phyloP scores from a whole-genome alignment of 2,888 invertebrate species.

The Limnephilus marmoratus region DNA sequence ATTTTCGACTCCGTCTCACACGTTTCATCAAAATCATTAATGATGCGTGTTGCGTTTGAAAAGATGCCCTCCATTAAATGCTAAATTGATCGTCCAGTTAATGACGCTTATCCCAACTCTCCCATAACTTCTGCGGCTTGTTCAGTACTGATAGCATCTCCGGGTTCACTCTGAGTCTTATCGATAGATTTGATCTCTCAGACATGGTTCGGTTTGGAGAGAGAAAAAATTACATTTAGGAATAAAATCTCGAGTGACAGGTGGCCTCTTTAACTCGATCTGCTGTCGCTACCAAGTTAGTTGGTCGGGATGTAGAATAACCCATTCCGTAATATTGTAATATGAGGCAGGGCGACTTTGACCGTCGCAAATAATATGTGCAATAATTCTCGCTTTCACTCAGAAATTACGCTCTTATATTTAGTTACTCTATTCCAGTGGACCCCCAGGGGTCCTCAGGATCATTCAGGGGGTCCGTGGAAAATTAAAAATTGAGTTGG shows the following conservation, averaged over 20 bases:
- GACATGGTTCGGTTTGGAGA: neutral
- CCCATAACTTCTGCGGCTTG: neutral
- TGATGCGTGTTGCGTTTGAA: neutral
- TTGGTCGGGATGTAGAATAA: neutral
- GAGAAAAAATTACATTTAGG: neutral
- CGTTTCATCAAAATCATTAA: neutral
- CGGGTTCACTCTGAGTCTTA: neutral
- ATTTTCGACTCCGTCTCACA: neutral
- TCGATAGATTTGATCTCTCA: neutral
- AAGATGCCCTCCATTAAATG: neutral
- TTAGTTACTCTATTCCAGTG: no score
- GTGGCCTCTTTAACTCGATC: constrained; percentile 18
- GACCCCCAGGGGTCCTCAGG: no score
- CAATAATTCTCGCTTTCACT: no score
- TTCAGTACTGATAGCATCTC: neutral
- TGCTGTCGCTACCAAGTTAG: constrained; percentile 33
- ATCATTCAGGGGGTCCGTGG: no score
- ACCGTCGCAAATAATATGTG: no score
- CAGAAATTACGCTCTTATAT: no score
- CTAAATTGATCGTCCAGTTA: constrained; percentile 24
- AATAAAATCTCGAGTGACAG: neutral
- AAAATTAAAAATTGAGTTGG: no score
- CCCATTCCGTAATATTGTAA: no score
- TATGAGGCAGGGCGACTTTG: no score
- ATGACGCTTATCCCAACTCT: neutral